Evolutionary conservation across 2,888 invertebrate species (phyloP), one percentile per base, ranked within the genome.

Genomic region (Zaprionus obscuricornis): DNA sequence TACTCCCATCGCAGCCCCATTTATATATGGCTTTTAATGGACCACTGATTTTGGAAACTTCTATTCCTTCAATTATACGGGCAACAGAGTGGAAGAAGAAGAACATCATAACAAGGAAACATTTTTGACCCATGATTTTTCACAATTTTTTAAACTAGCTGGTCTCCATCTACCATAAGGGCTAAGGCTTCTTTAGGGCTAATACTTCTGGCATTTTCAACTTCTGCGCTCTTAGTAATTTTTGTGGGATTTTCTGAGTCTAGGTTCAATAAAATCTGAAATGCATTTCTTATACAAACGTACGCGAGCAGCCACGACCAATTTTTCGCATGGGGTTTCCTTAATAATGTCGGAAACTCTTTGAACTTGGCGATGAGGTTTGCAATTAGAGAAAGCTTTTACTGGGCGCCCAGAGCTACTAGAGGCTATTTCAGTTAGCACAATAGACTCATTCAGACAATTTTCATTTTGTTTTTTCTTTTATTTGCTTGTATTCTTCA

Each of bases 1-100:
- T 37, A 18, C 37, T 37, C 10, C 37, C 37, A 18, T 37, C 37
- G 20, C 37, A 37, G 20, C 37, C 17, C 37, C 20, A 37, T 37
- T 34, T 34, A 16, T 37, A 36, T 17, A 36, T 17, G 20, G 36
- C 36, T 17, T 16, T 37, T 20, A 37, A 18, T 36, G 8, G 22
- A 22, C 4, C 22, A 22, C 22, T 22, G 22, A 22, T 22, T 22
- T 22, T 22, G 7, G 22, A 22, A 5, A 7, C 22, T 22, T 22
- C 7, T 7, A 22, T 22, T 22, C 22, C 22, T 22, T 22, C 5
- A 24, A n/a, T n/a, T n/a, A n/a, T n/a, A n/a, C n/a, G n/a, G n/a
- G n/a, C 24, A 24, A 24, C 8, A 6, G 24, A 6, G 5, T 4
- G 8, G 4, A 6, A 4, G 8, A 24, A 14, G 31, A 11, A 31